A percentile compares a stretch with the other conserved stretches of the same genome.
Evolutionary conservation across 2,888 invertebrate genomes (phyloP).

Genomic region (Nineta flava): DNA sequence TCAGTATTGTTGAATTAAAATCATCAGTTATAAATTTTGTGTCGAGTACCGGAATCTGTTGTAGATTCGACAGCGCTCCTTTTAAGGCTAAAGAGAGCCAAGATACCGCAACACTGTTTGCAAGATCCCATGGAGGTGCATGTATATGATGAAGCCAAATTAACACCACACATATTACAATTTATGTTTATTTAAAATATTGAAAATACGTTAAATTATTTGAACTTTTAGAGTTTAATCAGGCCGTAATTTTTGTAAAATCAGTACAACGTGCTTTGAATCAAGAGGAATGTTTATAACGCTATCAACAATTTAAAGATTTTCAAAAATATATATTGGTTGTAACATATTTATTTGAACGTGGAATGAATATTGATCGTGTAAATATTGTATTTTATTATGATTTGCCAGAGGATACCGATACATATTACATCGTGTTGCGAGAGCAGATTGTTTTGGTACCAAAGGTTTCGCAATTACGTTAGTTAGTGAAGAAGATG

Average conservation of each 20-base stretch:
- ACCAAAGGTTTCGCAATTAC: slow-evolving; percentile 98
- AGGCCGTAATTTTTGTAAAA: slow-evolving; percentile 99
- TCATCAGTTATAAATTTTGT: no score
- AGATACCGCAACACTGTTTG: no score
- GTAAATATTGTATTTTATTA: slow-evolving; percentile 99
- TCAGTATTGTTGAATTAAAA: no score
- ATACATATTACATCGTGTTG: slow-evolving; percentile 98
- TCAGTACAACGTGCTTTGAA: slow-evolving; percentile 96
- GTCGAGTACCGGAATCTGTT: slow-evolving; percentile 11
- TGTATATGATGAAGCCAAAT: slow-evolving; percentile 98
- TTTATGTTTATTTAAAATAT: slow-evolving; percentile 97
- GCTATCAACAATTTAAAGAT: slow-evolving; percentile 98
- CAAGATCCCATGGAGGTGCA: slow-evolving; percentile 99
- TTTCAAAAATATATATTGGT: slow-evolving; percentile 98
- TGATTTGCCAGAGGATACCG: slow-evolving; percentile 99
- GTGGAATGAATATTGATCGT: slow-evolving; percentile 99
- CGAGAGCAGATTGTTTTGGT: slow-evolving; percentile 96
- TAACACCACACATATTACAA: slow-evolving; percentile 95
- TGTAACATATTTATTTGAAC: slow-evolving; percentile 95
- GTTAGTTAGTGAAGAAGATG: slow-evolving; percentile 93
- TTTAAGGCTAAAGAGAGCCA: no score
- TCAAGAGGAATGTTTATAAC: slow-evolving; percentile 86
- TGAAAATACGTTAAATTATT: slow-evolving; percentile 99
- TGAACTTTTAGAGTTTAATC: slow-evolving; percentile 98
- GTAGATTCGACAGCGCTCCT: slow-evolving; percentile 30